A percentile compares a stretch with the other conserved stretches of the same genome.
Evolutionary conservation across 2,797 vertebrate species (phyloP).

Genomic region (Loris lydekkerianus): DNA sequence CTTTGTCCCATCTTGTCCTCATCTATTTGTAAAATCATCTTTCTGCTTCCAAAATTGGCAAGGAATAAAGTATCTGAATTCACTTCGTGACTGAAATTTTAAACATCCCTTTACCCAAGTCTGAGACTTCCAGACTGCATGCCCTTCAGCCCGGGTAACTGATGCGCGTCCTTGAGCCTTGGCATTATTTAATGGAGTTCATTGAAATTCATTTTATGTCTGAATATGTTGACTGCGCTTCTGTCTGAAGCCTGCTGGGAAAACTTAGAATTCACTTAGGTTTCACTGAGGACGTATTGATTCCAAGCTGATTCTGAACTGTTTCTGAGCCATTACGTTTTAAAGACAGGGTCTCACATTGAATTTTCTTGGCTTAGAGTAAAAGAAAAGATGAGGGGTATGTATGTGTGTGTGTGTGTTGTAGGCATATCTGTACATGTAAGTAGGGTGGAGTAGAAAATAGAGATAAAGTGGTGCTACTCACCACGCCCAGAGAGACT

Average conservation of each 20-base stretch:
- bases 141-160: slow-evolving; percentile 23
- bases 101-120: neutral
- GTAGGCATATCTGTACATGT: neutral
- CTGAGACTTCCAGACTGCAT: slow-evolving; percentile 44
- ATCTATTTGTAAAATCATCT: neutral
- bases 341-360: slow-evolving; percentile 4
- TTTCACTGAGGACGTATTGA: slow-evolving; percentile 2
- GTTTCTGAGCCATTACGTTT: slow-evolving; percentile 55
- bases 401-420: neutral
- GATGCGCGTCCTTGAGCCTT: neutral
- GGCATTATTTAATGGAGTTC: neutral
- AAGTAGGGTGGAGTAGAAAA: neutral
- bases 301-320: slow-evolving; percentile 50
- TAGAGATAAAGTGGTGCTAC: neutral
- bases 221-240: slow-evolving; percentile 48
- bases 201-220: slow-evolving; percentile 43
- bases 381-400: neutral
- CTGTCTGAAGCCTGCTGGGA: slow-evolving; percentile 26
- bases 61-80: slow-evolving; percentile 53
- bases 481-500: neutral
- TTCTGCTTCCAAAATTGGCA: slow-evolving; percentile 43
- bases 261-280: slow-evolving; percentile 48
- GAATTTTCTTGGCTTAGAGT: slow-evolving; percentile 58
- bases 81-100: slow-evolving; percentile 62
- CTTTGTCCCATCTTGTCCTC: neutral